Conservation (phyloP, 2,797 vertebrate species). For the Pantherophis alleghaniensis region DNA sequence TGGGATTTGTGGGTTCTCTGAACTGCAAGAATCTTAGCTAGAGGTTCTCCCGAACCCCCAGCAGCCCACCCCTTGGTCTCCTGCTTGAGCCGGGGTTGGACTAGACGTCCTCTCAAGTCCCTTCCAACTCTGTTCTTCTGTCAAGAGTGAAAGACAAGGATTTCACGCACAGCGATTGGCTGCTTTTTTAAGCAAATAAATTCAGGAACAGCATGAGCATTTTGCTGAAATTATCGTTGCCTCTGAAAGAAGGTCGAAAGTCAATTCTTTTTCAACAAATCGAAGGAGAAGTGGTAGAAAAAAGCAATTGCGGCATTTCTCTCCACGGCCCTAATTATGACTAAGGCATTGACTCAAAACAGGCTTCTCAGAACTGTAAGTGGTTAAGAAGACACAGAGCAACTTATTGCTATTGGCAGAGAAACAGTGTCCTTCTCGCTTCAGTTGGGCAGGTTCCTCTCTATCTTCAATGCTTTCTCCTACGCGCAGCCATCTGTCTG, state of each 20-base stretch:
- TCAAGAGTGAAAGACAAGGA: not conserved
- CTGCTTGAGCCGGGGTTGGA: not conserved
- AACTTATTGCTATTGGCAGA: not conserved
- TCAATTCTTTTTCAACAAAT: not conserved
- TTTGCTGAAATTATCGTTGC: not conserved
- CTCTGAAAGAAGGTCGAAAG: not conserved
- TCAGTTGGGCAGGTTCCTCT: conserved; percentile 7
- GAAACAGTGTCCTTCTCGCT: not conserved
- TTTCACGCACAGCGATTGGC: not conserved
- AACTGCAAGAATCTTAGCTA: no score
- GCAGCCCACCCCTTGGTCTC: not conserved
- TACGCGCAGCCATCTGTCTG: conserved; percentile 47
- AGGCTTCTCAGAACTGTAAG: not conserved
- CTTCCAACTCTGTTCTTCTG: not conserved
- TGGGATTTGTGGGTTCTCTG: no score
- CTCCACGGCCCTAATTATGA: not conserved
- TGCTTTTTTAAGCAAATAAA: not conserved
- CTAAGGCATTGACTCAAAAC: not conserved
- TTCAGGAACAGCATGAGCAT: not conserved
- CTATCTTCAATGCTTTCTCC: conserved; percentile 24
- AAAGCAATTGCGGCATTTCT: not conserved
- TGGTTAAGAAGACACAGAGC: not conserved
- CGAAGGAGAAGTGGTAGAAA: not conserved
- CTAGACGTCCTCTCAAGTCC: not conserved
- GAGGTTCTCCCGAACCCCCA: no score